phyloP scores from a whole-genome alignment of 2,113 vertebrate species.

The Octodon degus region DNA sequence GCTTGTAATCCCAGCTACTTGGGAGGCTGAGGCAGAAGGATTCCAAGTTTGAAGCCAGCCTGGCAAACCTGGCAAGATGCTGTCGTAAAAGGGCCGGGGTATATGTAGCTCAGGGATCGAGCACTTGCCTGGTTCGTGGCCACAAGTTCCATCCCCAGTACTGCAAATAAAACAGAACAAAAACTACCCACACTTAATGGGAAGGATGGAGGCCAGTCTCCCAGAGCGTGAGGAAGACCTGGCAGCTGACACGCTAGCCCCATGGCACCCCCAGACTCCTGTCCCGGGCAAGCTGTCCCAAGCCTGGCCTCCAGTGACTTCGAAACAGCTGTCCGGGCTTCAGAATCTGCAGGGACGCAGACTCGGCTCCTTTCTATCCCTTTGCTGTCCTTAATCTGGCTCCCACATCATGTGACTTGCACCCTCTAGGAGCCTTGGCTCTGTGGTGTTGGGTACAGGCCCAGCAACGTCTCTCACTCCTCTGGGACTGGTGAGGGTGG shows the following conservation, averaged over 20 bases:
- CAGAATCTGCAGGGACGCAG: no score
- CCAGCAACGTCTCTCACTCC: not conserved
- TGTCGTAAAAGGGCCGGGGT: not conserved
- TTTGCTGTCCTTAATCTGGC: not conserved
- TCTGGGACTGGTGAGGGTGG: not conserved
- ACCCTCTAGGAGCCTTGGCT: rapidly evolving
- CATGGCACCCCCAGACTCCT: rapidly evolving
- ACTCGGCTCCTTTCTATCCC: not conserved
- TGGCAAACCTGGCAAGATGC: not conserved
- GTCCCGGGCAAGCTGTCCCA: not conserved
- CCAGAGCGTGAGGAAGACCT: not conserved
- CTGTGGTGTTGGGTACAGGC: not conserved
- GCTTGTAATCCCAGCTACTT: not conserved
- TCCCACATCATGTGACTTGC: not conserved
- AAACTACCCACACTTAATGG: not conserved
- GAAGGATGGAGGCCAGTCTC: not conserved
- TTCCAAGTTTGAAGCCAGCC: not conserved
- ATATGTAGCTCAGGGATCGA: not conserved
- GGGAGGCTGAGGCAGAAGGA: not conserved
- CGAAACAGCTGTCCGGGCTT: not conserved
- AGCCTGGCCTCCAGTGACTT: no score
- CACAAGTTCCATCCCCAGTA: not conserved
- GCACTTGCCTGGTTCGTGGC: not conserved
- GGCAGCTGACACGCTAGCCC: no score
- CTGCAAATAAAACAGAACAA: not conserved